Evolutionary conservation across 2,113 vertebrate genomes (phyloP).

Genomic region (Lipotes vexillifer): DNA sequence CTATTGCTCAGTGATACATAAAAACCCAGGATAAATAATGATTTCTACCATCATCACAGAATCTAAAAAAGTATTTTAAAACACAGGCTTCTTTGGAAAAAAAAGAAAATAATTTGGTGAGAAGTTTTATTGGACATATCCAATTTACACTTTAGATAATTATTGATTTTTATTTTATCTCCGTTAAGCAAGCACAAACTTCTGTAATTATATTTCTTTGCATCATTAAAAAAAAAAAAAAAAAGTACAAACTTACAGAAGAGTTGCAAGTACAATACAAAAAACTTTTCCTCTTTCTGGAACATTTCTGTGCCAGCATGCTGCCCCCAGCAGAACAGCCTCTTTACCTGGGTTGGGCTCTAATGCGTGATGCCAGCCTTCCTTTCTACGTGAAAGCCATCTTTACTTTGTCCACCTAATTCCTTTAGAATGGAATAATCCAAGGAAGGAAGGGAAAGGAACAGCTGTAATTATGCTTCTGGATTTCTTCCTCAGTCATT

Average conservation of each 20-base stretch:
- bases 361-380: neutral
- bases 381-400: neutral
- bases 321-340: neutral
- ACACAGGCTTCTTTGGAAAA: neutral
- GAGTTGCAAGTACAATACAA: neutral
- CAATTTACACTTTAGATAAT: slow-evolving; percentile 11
- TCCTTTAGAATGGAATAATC: neutral
- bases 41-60: neutral
- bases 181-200: neutral
- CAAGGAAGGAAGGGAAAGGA: neutral
- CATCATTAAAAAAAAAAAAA: neutral
- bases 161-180: slow-evolving; percentile 4
- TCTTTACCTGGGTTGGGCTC: neutral
- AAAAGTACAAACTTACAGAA: neutral
- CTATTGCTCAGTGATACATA: neutral
- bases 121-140: slow-evolving; percentile 21
- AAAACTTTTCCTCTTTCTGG: neutral
- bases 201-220: neutral
- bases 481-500: neutral
- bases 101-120: neutral
- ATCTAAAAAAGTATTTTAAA: neutral
- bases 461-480: neutral
- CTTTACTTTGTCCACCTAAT: neutral
- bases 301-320: neutral
- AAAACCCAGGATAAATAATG: neutral